Evolutionary conservation across 2,113 vertebrate genomes (phyloP).

Genomic region (Pachycephala philippinensis): DNA sequence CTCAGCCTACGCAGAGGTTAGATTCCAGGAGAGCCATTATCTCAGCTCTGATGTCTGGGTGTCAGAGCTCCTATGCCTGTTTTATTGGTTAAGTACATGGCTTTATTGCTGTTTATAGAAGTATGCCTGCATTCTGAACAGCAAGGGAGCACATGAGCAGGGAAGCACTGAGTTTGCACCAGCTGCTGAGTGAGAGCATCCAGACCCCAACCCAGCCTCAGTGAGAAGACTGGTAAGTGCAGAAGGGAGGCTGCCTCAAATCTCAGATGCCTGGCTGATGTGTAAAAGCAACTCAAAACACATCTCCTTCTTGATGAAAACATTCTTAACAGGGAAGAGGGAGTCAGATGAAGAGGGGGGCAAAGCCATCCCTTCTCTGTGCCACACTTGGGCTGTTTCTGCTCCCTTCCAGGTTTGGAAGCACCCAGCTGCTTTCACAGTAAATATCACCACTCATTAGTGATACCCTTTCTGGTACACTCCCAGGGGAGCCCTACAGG

Average conservation of each 20-base stretch:
- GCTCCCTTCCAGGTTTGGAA: neutral
- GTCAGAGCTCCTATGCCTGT: neutral
- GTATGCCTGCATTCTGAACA: neutral
- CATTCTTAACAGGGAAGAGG: neutral
- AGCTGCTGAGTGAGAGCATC: neutral
- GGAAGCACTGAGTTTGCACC: neutral
- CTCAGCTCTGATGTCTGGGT: neutral
- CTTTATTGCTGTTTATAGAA: neutral
- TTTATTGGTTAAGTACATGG: neutral
- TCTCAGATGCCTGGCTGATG: neutral
- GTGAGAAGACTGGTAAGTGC: neutral
- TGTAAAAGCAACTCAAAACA: neutral
- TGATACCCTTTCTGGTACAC: neutral
- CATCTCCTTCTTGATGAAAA: neutral
- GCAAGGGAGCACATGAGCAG: neutral
- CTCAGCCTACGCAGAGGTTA: neutral
- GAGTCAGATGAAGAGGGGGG: neutral
- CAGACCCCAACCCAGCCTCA: neutral
- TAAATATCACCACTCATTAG: neutral
- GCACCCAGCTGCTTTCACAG: neutral
- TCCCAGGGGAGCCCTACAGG: neutral
- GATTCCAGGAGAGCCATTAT: neutral
- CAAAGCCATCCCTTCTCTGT: neutral
- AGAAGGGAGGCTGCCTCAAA: neutral
- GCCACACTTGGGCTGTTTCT: neutral